Conservation (phyloP, 1,140 invertebrate species). For the Zophobas atratus region DNA sequence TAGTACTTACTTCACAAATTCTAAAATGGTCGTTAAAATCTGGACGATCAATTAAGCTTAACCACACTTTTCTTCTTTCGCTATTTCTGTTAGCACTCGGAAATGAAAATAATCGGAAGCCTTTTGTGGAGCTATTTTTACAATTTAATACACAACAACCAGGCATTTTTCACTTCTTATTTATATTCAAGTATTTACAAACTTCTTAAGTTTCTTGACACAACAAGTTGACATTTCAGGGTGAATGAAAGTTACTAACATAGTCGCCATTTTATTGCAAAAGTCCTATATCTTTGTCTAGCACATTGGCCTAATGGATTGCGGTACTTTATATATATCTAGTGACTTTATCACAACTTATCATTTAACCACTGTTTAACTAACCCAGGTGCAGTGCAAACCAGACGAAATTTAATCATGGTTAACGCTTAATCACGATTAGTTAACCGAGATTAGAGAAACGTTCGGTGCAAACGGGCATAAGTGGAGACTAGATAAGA, state of each 20-base stretch:
- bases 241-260: conserved; percentile 4
- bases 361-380: not conserved
- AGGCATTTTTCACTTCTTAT: not conserved
- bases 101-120: not conserved
- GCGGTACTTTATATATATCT: conserved; percentile 10
- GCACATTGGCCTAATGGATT: conserved; percentile 13
- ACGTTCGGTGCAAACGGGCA: too few species aligned
- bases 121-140: not conserved
- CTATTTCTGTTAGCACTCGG: not conserved
- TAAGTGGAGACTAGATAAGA: too few species aligned
- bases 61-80: not conserved
- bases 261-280: conserved; percentile 10
- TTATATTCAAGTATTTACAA: not conserved
- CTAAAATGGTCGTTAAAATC: not conserved
- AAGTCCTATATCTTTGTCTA: conserved; percentile 2
- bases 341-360: not conserved
- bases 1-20: not conserved
- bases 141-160: not conserved
- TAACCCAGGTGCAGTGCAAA: too few species aligned
- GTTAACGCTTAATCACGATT: too few species aligned
- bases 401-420: too few species aligned
- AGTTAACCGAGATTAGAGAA: too few species aligned
- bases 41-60: not conserved
- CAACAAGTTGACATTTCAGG: too few species aligned
- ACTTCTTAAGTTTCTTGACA: too few species aligned